Conservation (phyloP, 2,888 invertebrate species). For the Pherbina coryleti region DNA sequence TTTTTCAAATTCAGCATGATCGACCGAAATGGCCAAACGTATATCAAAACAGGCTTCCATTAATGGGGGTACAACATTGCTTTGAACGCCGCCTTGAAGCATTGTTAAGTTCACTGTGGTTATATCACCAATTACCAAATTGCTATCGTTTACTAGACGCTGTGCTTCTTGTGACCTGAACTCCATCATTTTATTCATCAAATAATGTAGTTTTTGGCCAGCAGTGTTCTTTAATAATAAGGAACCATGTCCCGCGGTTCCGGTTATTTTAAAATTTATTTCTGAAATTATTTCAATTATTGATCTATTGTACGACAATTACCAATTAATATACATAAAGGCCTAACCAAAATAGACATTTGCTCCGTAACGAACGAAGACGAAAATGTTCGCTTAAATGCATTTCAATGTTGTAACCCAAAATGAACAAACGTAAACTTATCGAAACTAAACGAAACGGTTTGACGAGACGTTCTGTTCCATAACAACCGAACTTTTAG, state of each 20-base stretch:
- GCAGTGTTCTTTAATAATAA: conserved; percentile 78
- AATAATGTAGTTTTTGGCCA: conserved; percentile 77
- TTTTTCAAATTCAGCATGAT: conserved; percentile 73
- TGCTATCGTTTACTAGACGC: conserved; percentile 71
- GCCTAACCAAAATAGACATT: too few relatives aligned
- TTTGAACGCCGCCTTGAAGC: conserved; percentile 81
- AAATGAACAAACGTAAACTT: too few relatives aligned
- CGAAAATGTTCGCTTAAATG: too few relatives aligned
- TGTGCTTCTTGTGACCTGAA: conserved; percentile 74
- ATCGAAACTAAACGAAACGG: too few relatives aligned
- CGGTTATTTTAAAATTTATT: conserved; percentile 74
- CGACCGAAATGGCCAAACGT: conserved; percentile 74
- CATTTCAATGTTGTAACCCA: too few relatives aligned
- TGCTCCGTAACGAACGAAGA: too few relatives aligned
- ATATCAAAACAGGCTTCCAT: conserved; percentile 77
- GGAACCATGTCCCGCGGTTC: conserved; percentile 84
- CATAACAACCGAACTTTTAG: too few relatives aligned
- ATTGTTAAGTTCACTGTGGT: conserved; percentile 82
- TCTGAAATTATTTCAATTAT: neutral
- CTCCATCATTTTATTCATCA: conserved; percentile 78
- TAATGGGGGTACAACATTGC: conserved; percentile 84
- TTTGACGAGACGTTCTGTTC: too few relatives aligned
- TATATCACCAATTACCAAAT: conserved; percentile 77
- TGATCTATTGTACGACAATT: too few relatives aligned
- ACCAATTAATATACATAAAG: too few relatives aligned